Conservation (phyloP, 2,797 vertebrate species). For the Gobionotothen gibberifrons region DNA sequence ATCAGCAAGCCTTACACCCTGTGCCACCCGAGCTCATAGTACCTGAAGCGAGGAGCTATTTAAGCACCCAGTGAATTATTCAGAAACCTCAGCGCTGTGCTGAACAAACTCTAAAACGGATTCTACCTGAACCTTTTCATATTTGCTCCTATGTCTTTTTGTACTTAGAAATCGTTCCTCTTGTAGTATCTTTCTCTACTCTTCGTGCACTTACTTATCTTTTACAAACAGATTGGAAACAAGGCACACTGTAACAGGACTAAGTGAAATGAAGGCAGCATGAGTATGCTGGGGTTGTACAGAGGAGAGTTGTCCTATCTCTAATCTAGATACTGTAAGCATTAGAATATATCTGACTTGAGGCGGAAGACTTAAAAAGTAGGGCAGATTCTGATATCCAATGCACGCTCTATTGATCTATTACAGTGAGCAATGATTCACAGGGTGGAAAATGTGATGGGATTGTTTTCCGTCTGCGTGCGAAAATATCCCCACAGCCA, state of each 20-base stretch:
- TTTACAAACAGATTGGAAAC: slow-evolving; percentile 12
- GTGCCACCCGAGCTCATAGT: slow-evolving; percentile 39
- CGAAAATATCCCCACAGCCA: slow-evolving; percentile 35
- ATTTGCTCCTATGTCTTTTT: slow-evolving; percentile 30
- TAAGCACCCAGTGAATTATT: slow-evolving; percentile 74
- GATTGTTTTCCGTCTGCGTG: slow-evolving; percentile 38
- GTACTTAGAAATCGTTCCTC: slow-evolving; percentile 3
- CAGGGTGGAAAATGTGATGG: slow-evolving; percentile 48
- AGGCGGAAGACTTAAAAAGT: slow-evolving; percentile 62
- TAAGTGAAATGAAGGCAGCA: slow-evolving; percentile 37
- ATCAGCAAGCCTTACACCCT: slow-evolving; percentile 46
- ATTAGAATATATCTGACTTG: slow-evolving; percentile 52
- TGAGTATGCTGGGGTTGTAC: slow-evolving; percentile 20
- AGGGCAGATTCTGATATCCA: slow-evolving; percentile 55
- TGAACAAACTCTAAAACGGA: slow-evolving; percentile 62
- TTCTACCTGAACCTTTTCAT: slow-evolving; percentile 61
- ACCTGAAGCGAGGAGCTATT: slow-evolving; percentile 74
- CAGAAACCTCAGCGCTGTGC: slow-evolving; percentile 57
- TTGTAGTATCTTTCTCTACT: not conserved
- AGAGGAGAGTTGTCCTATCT: slow-evolving; percentile 50
- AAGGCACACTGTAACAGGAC: slow-evolving; percentile 12
- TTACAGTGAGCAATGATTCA: slow-evolving; percentile 43
- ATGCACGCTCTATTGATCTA: slow-evolving; percentile 59
- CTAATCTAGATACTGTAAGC: slow-evolving; percentile 39
- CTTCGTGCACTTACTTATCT: not conserved